Conservation (phyloP, 2,797 vertebrate genomes). For the Myotis daubentonii region DNA sequence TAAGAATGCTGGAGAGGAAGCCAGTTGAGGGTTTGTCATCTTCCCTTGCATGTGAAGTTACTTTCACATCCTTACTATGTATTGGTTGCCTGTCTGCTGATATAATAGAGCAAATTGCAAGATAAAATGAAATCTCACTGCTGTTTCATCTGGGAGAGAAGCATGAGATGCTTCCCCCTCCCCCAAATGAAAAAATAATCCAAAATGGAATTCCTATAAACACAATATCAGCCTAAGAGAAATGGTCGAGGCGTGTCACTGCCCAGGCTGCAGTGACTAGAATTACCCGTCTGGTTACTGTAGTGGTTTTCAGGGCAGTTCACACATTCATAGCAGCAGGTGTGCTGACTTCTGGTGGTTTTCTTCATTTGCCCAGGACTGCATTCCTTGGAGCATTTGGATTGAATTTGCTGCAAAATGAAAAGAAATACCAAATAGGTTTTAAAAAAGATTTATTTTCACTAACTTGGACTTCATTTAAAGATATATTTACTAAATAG, state of each 20-base stretch:
- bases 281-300: conserved; percentile 89
- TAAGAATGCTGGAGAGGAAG: not conserved
- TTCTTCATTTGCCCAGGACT: conserved; percentile 92
- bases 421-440: conserved; percentile 26
- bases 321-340: conserved; percentile 93
- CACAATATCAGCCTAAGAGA: not conserved
- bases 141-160: not conserved
- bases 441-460: not conserved
- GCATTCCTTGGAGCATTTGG: conserved; percentile 91
- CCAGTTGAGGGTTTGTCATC: not conserved
- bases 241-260: not conserved
- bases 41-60: conserved; percentile 9
- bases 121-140: not conserved
- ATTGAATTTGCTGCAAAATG: conserved; percentile 85
- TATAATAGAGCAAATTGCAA: not conserved
- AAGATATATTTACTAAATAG: conserved; percentile 13
- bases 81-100: not conserved
- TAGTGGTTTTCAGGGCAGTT: conserved; percentile 92
- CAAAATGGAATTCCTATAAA: not conserved
- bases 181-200: not conserved
- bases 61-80: not conserved
- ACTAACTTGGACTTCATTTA: not conserved
- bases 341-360: conserved; percentile 90
- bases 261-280: not conserved
- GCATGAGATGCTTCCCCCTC: not conserved